Evolutionary conservation across 64 coral and sea anemone genomes (phyloP), one percentile per base, ranked within the genome.

Genomic region (Orbicella faveolata): DNA sequence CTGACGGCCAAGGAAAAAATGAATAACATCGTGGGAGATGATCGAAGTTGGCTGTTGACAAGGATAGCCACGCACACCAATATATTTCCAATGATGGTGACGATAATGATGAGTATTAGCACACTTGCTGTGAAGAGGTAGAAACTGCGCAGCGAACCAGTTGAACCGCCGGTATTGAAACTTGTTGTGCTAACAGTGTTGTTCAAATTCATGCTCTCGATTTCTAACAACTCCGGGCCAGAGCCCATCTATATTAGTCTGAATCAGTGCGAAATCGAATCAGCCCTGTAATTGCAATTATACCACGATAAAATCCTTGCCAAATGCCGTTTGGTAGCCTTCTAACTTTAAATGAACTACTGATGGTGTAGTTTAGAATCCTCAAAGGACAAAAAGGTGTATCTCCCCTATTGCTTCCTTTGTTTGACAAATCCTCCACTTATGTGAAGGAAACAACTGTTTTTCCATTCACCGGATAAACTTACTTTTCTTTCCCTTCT

Each of bases 1-100:
- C 83, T 79, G 62, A 92, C 57, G 2, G 90, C 90, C n/a, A 92
- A 53, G 39, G 90, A 87, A 51, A 92, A 73, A 57, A 92, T 92
- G 54, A 92, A 92, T 16, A 70, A 78, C 33, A 86, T 87, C 0
- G 90, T 66, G 9, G 74, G 63, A 13, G 79, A 80, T 33, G 77
- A 77, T 35, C 90, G 83, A 4, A 92, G 81, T 25, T 80, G 75
- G 13, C 18, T 35, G 54, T 87, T 92, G n/a, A 79, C 77, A 73
- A 66, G 77, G 20, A 92, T 86, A 2, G 90, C 90, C 64, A 70
- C 21, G 87, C 90, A 92, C 57, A 87, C 90, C 36, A 92, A 77
- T 39, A 87, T 72, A 48, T 92, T 92, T 75, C 90, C 90, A 79
- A 88, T 74, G 20, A 92, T 81, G 21, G 90, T 75, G 23, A 80